Conservation (phyloP, 2,888 invertebrate genomes). For the Aporophyla lueneburgensis region DNA sequence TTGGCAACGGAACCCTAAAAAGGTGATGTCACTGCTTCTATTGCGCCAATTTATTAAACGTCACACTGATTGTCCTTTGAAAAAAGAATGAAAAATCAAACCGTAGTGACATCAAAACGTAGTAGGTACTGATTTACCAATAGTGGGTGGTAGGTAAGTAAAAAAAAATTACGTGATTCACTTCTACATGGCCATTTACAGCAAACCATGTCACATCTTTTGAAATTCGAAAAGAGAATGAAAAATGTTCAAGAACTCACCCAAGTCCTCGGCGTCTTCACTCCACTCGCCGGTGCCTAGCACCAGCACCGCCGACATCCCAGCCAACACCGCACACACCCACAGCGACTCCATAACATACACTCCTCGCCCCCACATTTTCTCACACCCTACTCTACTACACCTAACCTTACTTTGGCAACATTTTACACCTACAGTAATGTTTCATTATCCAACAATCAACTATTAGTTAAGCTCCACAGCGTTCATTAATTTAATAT, state of each 20-base stretch:
- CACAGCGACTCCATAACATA: conserved; percentile 75
- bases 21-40: neutral
- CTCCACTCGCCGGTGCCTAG: conserved; percentile 88
- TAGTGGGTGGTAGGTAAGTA: neutral
- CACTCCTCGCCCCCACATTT: conserved; percentile 66
- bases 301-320: conserved; percentile 78
- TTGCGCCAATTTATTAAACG: neutral
- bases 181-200: neutral
- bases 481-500: conserved; percentile 63
- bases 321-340: conserved; percentile 73
- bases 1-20: too few species aligned
- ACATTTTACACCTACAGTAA: conserved; percentile 61
- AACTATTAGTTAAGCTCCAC: conserved; percentile 53
- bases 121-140: too few species aligned
- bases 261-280: conserved; percentile 88
- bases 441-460: conserved; percentile 53
- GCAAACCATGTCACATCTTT: neutral
- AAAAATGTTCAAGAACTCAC: conserved; percentile 73
- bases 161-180: neutral
- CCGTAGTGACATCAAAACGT: neutral
- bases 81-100: neutral
- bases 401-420: conserved; percentile 68
- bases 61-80: neutral
- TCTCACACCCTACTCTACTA: conserved; percentile 55
- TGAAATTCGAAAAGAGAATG: conserved; percentile 5